These are phyloP conservation scores for Plebejus melissa DNA, from an alignment of 2,888 invertebrate species.

Conservation along the genomic window DNA sequence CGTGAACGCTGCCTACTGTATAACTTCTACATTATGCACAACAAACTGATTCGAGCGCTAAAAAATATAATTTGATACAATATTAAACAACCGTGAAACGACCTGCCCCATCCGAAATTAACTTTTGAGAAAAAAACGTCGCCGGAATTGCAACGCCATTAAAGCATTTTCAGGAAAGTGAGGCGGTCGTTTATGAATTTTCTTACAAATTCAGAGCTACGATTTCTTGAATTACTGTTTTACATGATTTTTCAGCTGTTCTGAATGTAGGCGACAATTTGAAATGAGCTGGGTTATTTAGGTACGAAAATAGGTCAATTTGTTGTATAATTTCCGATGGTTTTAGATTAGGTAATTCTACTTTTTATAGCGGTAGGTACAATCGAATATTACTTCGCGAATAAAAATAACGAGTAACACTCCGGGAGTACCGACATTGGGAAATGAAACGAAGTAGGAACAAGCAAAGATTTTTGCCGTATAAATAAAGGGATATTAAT, in stretches of 20 bases:
- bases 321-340: background rate
- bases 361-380: background rate
- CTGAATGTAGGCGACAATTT: background rate
- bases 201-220: conserved; percentile 19
- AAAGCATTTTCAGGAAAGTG: conserved; percentile 2
- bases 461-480: too few species aligned
- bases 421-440: too few species aligned
- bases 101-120: background rate
- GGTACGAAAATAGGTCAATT: background rate
- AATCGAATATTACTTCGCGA: background rate
- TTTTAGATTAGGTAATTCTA: background rate
- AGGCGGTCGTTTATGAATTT: conserved; percentile 4
- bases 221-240: conserved; percentile 9
- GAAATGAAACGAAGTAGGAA: too few species aligned
- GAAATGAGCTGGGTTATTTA: background rate
- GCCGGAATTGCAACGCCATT: conserved; percentile 2
- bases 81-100: conserved; percentile 1
- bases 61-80: conserved; percentile 7
- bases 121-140: background rate
- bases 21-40: background rate
- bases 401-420: too few species aligned
- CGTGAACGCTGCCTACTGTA: background rate
- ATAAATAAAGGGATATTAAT: too few species aligned
- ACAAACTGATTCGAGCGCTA: background rate
- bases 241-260: conserved; percentile 4